Conservation (phyloP, 2,113 vertebrate species). For the Ahaetulla prasina region DNA sequence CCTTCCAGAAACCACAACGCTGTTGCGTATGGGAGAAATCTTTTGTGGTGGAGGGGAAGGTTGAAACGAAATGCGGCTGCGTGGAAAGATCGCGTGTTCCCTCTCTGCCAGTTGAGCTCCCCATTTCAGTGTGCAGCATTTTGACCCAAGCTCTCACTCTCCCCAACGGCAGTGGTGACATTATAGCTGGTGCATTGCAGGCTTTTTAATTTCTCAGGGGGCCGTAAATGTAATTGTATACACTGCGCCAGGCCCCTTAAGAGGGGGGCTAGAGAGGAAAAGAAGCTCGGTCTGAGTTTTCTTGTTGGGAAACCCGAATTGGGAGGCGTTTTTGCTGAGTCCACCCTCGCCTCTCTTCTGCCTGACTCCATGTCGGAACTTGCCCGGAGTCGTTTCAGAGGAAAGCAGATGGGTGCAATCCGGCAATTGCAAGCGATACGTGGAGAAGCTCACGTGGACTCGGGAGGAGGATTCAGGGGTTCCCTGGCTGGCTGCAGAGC, state of each 20-base stretch:
- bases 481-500: not conserved
- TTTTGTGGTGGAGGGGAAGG: not conserved
- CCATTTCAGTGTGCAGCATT: not conserved
- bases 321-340: not conserved
- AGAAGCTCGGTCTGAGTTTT: not conserved
- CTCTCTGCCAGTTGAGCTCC: not conserved
- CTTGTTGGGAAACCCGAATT: slow-evolving; percentile 12
- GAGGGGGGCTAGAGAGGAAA: slow-evolving; percentile 1
- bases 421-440: rapidly evolving
- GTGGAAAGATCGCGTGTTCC: not conserved
- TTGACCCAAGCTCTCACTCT: too few species aligned
- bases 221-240: slow-evolving; percentile 38
- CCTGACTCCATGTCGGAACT: slow-evolving; percentile 6
- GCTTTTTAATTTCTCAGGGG: slow-evolving; percentile 37
- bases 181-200: slow-evolving; percentile 33
- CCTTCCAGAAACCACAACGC: not conserved
- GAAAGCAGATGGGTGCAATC: not conserved
- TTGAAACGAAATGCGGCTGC: not conserved
- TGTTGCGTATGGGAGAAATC: not conserved
- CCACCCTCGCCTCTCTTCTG: not conserved
- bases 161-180: not conserved
- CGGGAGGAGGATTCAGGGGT: not conserved
- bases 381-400: not conserved
- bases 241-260: slow-evolving; percentile 9
- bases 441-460: not conserved